Evolutionary conservation across 1,140 invertebrate genomes (phyloP), one percentile per base, ranked within the genome.

Genomic region (Trachelipus rathkii): DNA sequence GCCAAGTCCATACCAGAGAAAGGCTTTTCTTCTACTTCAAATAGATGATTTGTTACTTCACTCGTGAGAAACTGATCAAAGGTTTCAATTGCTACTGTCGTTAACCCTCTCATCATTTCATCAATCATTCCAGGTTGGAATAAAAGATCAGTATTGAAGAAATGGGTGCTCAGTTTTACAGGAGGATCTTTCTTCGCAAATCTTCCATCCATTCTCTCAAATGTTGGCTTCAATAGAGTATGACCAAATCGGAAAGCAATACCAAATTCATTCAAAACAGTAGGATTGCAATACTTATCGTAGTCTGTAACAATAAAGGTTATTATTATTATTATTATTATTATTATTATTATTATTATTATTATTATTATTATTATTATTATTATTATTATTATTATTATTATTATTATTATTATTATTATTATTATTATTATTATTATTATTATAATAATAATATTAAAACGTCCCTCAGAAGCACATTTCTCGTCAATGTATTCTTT

Each of bases 1-100:
- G 94, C 95, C 68, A 98, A 86, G 85, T 96, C 95, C 87, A 96
- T 90, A 0, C 94, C 94, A 1, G 86, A 87, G 73, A 86, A 86
- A 2, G 85, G 85, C 80, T 77, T 85, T 79, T 82, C 83, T 79
- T 83, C 86, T 71, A 87, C 84, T 78, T 88, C 87, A 78, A 88
- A 88, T 15, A 90, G 83, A 81, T 88, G 88, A 82, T 88, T 88
- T 7, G 87, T 88, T 0, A 88, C 86, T 82, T 88, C 87, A 44
- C 85, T 83, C 0, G 87, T 88, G 53, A 88, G 84, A 72, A 87
- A 86, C 72, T 85, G 85, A 77, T 88, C 87, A n/a, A 88, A 80
- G 4, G 85, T 86, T 82, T 89, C 89, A 77, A 89, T 88, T 15
- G 87, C 85, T 11, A 85, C 86, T 1, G 85, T 85, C 13, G 86